Percentiles rank a stretch among this genome's conserved stretches.
Evolutionary conservation across 2,888 invertebrate species (phyloP).

Genomic region (Drepana falcataria): DNA sequence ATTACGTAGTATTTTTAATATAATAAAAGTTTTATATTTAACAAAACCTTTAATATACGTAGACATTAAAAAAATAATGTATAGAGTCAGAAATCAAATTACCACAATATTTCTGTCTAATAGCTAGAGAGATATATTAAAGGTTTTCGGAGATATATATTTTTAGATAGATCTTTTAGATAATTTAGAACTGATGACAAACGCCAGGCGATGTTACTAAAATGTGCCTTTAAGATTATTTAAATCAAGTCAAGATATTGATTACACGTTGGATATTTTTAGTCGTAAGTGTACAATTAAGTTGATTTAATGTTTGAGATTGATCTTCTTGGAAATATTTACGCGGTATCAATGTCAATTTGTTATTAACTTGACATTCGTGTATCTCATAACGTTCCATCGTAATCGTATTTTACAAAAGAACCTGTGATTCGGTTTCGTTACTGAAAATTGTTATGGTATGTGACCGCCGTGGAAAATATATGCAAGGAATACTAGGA

Average conservation of each 20-base stretch:
- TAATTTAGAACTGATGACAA: constrained; percentile 42
- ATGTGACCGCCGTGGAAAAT: no score
- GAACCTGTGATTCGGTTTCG: no score
- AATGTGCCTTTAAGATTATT: constrained; percentile 54
- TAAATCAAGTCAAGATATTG: constrained; percentile 54
- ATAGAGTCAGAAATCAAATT: not conserved
- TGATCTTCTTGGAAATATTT: constrained; percentile 20
- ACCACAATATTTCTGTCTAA: not conserved
- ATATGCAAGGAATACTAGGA: no score
- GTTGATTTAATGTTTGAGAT: constrained; percentile 45
- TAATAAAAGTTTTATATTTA: no score
- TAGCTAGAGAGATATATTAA: constrained; percentile 9
- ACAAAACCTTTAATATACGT: no score
- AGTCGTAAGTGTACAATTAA: constrained; percentile 42
- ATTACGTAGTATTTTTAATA: no score
- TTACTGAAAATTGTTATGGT: no score
- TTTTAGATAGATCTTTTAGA: constrained; percentile 29
- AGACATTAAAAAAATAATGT: not conserved
- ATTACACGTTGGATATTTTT: constrained; percentile 47
- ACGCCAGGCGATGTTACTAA: constrained; percentile 37
- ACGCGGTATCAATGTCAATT: not conserved
- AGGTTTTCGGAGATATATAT: constrained; percentile 26
- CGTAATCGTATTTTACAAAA: no score
- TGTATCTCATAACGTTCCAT: no score
- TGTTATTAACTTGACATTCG: not conserved